Evolutionary conservation across 2,797 vertebrate genomes (phyloP), one percentile per base, ranked within the genome.

Genomic region (Numenius phaeopus): DNA sequence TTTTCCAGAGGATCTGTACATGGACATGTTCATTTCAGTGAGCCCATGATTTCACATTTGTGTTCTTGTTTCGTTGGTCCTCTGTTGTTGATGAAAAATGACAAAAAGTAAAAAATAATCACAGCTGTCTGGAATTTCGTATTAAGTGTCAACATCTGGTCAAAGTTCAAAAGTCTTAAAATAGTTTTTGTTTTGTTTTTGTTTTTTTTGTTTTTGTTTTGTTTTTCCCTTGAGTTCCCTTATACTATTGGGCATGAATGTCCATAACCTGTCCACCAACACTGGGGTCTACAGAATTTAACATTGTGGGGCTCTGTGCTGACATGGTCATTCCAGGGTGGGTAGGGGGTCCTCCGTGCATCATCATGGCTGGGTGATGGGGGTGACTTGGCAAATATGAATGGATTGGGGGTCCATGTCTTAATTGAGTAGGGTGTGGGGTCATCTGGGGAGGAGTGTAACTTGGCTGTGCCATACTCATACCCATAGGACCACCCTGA

Each of bases 401-500:
- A 96, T 99, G 98, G 98, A 99, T 98, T 96, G 98, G 99, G 97
- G 98, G 98, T 98, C 99, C 98, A 96, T 99, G 99, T 99, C 99
- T 99, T 97, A 99, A 98, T 62, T 99, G 99, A 98, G 99, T 98
- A 97, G 98, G 98, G 98, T 99, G 98, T 97, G 98, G 98, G 98
- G 98, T 99, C 99, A 99, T 99, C 98, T 98, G 99, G 98, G 99
- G 98, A 98, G 98, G 98, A 99, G 98, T 98, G 98, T 98, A 99
- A 98, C 98, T 98, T 97, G 99, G 98, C 97, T 99, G 99, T 98
- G 99, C 99, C 99, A 99, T 99, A 99, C 99, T 99, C 99, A 99
- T 99, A 99, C 99, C 99, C 99, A 99, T 98, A 98, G 99, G 99
- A 99, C 99, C 99, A 98, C 99, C 99, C 99, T 99, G 99, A 99